Conservation (phyloP, 2,888 invertebrate species). For the Cheilosia pagana region DNA sequence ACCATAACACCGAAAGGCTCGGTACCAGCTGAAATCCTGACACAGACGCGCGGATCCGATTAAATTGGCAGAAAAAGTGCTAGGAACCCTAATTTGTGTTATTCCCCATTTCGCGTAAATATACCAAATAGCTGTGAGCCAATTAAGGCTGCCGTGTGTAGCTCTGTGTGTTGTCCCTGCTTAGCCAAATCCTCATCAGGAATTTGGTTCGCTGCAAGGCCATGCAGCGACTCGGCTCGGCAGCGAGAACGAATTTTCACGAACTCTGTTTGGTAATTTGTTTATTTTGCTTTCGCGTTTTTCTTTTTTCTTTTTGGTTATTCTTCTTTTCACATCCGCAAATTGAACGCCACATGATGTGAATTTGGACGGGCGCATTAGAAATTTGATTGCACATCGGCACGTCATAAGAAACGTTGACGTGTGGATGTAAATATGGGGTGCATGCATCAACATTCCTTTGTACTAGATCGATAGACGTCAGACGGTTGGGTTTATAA, state of each 20-base stretch:
- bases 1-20: constrained; percentile 48
- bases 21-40: constrained; percentile 73
- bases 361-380: constrained; percentile 16
- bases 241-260: constrained; percentile 48
- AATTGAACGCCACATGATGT: constrained; percentile 44
- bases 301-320: neutral
- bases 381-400: constrained; percentile 71
- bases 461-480: constrained; percentile 28
- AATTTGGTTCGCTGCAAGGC: constrained; percentile 53
- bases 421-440: constrained; percentile 49
- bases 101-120: constrained; percentile 69
- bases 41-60: constrained; percentile 72
- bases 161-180: constrained; percentile 34
- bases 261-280: constrained; percentile 60
- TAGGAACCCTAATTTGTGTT: constrained; percentile 74
- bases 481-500: neutral
- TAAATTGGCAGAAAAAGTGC: constrained; percentile 75
- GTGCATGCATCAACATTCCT: constrained; percentile 29
- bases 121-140: constrained; percentile 60
- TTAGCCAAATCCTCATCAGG: constrained; percentile 47
- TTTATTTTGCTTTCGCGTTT: constrained; percentile 47
- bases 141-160: constrained; percentile 54
- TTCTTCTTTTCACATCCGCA: constrained; percentile 27
- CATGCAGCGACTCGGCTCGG: constrained; percentile 44
- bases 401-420: constrained; percentile 61